Percentiles rank a stretch among this genome's conserved stretches.
These are phyloP conservation scores for Penaeus vannamei DNA, from an alignment of 1,140 invertebrate genomes.

Conservation along the genomic window DNA sequence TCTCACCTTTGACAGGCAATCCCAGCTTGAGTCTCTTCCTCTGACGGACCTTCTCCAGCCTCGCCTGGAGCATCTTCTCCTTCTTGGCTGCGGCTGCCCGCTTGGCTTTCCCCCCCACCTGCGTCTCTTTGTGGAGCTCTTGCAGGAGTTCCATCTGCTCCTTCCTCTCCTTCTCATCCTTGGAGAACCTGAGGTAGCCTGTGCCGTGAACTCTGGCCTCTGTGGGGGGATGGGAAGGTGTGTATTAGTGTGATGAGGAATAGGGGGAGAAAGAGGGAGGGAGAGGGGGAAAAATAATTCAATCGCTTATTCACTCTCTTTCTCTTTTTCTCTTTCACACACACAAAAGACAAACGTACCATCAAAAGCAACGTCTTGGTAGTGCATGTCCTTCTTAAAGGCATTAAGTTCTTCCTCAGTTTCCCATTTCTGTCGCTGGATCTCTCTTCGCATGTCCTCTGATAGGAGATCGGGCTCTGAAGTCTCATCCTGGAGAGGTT, in stretches of 20 bases:
- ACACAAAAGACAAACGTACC: constrained; percentile 18
- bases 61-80: constrained; percentile 80
- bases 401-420: constrained; percentile 69
- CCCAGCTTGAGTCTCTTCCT: constrained; percentile 83
- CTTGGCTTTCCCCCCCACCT: constrained; percentile 71
- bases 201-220: constrained; percentile 91
- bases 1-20: constrained; percentile 77
- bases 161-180: constrained; percentile 85
- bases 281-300: too few species aligned
- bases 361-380: constrained; percentile 72
- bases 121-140: constrained; percentile 80
- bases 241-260: neutral
- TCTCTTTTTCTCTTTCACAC: neutral
- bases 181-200: constrained; percentile 89
- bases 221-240: constrained; percentile 72
- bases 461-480: constrained; percentile 69
- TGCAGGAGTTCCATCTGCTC: constrained; percentile 80
- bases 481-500: neutral
- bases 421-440: constrained; percentile 73
- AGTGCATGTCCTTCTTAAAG: constrained; percentile 70
- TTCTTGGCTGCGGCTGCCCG: constrained; percentile 78
- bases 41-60: constrained; percentile 84
- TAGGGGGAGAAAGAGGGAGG: too few species aligned
- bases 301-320: too few species aligned
- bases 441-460: constrained; percentile 71